Evolutionary conservation across 2,797 vertebrate genomes (phyloP).

Genomic region (Onychomys torridus): DNA sequence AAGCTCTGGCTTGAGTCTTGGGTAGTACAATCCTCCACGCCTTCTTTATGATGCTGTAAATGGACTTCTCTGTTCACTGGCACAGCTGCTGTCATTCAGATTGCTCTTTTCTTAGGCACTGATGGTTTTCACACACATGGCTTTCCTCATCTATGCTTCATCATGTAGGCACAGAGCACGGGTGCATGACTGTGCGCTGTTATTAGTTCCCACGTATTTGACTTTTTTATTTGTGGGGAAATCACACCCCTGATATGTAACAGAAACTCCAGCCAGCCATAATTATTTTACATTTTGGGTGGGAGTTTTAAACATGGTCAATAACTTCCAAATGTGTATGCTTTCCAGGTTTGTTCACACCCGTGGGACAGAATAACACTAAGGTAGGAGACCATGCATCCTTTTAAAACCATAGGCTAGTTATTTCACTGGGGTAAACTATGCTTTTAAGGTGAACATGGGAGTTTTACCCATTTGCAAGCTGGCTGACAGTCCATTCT

Average conservation of each 20-base stretch:
- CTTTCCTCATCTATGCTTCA: neutral
- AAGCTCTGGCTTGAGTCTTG: constrained; percentile 3
- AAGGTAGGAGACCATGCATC: neutral
- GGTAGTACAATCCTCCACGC: constrained; percentile 35
- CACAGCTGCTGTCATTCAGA: constrained; percentile 47
- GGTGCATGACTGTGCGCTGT: constrained; percentile 29
- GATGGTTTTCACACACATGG: constrained; percentile 1
- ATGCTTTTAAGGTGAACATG: neutral
- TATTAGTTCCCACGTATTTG: constrained; percentile 30
- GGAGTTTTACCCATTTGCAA: neutral
- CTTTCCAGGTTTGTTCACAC: constrained; percentile 73
- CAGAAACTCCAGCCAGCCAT: constrained; percentile 41
- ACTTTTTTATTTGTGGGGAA: constrained; percentile 61
- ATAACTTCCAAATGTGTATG: constrained; percentile 80
- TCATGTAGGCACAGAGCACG: neutral
- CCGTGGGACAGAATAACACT: constrained; percentile 59
- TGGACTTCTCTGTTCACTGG: constrained; percentile 34
- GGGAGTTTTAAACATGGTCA: constrained; percentile 60
- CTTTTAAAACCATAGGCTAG: neutral
- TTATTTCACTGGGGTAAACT: constrained; percentile 42
- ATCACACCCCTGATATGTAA: constrained; percentile 67
- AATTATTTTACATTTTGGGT: constrained; percentile 53
- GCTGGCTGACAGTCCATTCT: constrained; percentile 24
- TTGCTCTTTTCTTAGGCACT: neutral
- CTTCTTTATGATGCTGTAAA: constrained; percentile 70